Percentiles rank a stretch among this genome's conserved stretches.
Conservation (phyloP, 2,113 vertebrate genomes). For the Daboia siamensis region DNA sequence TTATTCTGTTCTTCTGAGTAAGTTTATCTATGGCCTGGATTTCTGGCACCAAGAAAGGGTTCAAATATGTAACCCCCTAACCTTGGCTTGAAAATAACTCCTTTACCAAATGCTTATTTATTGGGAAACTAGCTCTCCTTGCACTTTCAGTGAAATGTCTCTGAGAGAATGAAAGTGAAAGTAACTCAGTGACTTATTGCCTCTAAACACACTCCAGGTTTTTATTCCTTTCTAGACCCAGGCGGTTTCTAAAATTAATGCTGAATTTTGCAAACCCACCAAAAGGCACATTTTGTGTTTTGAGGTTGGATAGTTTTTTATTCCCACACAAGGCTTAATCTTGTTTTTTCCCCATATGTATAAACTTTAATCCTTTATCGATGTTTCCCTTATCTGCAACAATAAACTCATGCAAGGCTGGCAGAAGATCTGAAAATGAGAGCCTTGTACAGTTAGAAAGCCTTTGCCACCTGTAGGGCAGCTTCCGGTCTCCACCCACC, state of each 20-base stretch:
- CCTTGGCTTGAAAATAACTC: not conserved
- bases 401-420: not conserved
- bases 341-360: not conserved
- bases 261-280: not conserved
- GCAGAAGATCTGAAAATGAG: not conserved
- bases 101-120: not conserved
- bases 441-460: not conserved
- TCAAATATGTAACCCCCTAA: not conserved
- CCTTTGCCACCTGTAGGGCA: not conserved
- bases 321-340: not conserved
- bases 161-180: not conserved
- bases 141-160: not conserved
- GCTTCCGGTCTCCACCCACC: not conserved
- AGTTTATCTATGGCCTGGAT: not conserved
- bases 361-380: not conserved
- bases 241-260: not conserved
- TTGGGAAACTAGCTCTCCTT: not conserved
- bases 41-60: not conserved
- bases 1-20: not conserved
- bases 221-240: not conserved
- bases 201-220: not conserved
- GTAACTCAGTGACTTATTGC: not conserved
- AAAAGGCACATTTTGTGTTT: not conserved
- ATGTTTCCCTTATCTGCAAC: not conserved
- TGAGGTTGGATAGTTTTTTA: not conserved